Base-by-base conservation (phyloP, 1,140 invertebrate genomes). In the Hesperophylax magnus region DNA sequence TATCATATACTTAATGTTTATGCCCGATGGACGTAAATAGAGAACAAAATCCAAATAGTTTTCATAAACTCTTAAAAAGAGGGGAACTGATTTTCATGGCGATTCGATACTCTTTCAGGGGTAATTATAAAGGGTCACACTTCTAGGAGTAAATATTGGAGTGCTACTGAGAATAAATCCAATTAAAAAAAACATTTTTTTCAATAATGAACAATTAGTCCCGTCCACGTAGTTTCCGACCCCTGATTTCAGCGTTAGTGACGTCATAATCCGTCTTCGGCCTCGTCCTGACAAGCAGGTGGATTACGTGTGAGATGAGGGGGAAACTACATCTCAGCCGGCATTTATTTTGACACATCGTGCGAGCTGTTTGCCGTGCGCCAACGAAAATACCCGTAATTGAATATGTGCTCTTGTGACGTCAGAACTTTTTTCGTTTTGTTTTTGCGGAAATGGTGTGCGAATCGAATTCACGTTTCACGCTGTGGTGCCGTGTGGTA, bases 231-330 rank as follows among this genome's bases (percentile, higher is more conserved):
- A 65, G 15, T 65, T 22, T 65, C 5, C 24, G 5, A 17, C 14
- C 61, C 15, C 20, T 65, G 61, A 3, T 17, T 17, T 27, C 24
- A 65, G 39, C 31, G 31, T 2, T 58, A 14, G 52, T 75, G 71
- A 75, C 71, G 71, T 75, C 71, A 75, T 75, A 75, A 75, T 75
- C 71, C 71, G 53, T 75, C 71, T 75, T 75, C 71, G 71, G 52
- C 71, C 52, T 31, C 54, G 6, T 58, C 20, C 53, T 24, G 52
- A 54, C 71, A 27, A 75, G 67, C 39, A n/a, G 18, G 34, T 18
- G 53, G 71, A 75, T 56, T 56, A 56, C 52, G 15, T 27, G 22
- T 75, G 71, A 22, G 31, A 27, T 20, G 34, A 18, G 69, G 47
- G 20, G 34, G 71, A 75, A 56, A 75, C 24, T 14, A 18, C n/a